Base-by-base conservation (phyloP, 2,888 invertebrate species). In the Polyommatus icarus region DNA sequence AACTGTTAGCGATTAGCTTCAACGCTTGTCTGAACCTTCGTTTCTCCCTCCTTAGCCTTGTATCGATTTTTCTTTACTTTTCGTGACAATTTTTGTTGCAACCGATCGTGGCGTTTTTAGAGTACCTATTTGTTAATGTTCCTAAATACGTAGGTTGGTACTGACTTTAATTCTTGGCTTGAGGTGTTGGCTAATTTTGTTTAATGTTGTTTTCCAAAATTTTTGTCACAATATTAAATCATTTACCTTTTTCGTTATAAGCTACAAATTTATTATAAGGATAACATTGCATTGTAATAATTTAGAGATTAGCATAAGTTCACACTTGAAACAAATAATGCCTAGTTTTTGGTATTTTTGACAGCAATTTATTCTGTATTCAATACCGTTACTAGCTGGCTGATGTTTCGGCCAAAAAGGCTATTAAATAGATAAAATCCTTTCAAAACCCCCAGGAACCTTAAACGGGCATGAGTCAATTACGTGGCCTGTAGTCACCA, bases 21-120 rank as follows among this genome's bases (percentile, higher is more conserved):
- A 76, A 76, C 57, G 71, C 72, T 79, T 40, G 72, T 20, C 50
- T 24, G 73, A 73, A 54, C 50, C 75, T 32, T 54, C 50, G 75
- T 75, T 50, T 75, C 75, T 75, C 73, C 15, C 24, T 15, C 15
- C 29, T 50, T 50, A 50, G 29, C 75, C 75, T 75, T 50, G 75
- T 50, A 4, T 40, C 40, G 40, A 40, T 54, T 75, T 75, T 75
- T 50, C 46, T 18, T 29, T 40, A 40, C 1, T 75, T 75, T 54
- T 40, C 20, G 4, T 71, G 75, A 50, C 15, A 50, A 29, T 12
- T 67, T 24, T 67, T 67, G 29, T 67, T 32, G 67, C 29, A 67
- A 67, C 15, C 15, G 29, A 29, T 67, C 10, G 24, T 24, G 24
- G 5, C 61, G 24, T 4, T 61, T 61, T 61, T 12, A 24, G 10